phyloP scores from a whole-genome alignment of 1,140 invertebrate genomes.

The Maconellicoccus hirsutus region DNA sequence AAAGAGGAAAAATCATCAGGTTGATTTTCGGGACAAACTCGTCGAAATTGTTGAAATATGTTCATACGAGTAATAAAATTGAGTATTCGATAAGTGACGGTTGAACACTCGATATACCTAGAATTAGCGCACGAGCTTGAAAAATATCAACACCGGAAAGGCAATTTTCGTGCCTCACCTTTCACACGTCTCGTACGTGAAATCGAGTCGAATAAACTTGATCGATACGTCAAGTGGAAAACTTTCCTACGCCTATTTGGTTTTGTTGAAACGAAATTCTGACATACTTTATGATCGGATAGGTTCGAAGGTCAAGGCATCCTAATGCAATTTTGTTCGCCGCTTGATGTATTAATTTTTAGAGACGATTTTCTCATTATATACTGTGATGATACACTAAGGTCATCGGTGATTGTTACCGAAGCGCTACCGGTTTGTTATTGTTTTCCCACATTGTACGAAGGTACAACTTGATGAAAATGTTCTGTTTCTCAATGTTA shows the following conservation, averaged over 20 bases:
- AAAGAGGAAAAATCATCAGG: too few species aligned
- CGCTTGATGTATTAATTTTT: not conserved
- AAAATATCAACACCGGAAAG: not conserved
- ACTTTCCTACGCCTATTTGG: not conserved
- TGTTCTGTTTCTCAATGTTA: not conserved
- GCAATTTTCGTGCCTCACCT: not conserved
- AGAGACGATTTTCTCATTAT: not conserved
- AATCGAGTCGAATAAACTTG: not conserved
- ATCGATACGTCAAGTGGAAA: not conserved
- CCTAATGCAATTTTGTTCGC: not conserved
- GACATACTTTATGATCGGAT: not conserved
- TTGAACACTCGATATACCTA: too few species aligned
- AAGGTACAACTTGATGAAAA: not conserved
- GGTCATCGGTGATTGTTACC: not conserved
- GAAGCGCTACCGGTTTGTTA: not conserved
- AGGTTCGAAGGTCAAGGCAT: not conserved
- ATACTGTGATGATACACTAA: not conserved
- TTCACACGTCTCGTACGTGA: not conserved
- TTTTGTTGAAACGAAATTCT: not conserved
- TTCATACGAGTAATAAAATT: too few species aligned
- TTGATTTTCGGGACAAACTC: too few species aligned
- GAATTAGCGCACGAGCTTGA: not conserved
- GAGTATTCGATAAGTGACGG: too few species aligned
- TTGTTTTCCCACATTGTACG: not conserved
- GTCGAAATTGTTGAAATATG: too few species aligned